Evolutionary conservation across 2,888 invertebrate species (phyloP).

Genomic region (Orgyia antiqua): DNA sequence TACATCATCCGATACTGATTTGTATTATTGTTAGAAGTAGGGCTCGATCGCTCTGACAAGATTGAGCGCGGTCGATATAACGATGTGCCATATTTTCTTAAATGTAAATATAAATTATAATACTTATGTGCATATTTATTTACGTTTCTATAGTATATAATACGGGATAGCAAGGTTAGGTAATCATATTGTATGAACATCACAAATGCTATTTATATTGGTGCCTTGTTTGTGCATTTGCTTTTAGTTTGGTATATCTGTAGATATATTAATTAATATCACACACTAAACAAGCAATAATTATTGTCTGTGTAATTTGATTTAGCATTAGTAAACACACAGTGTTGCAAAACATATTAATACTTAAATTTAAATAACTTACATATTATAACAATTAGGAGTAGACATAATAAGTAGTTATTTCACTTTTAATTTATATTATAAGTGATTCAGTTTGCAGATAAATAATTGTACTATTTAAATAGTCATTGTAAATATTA

Average conservation of each 20-base stretch:
- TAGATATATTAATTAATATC: slow-evolving; percentile 27
- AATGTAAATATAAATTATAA: slow-evolving; percentile 75
- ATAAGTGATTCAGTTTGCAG: neutral
- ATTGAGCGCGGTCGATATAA: slow-evolving; percentile 64
- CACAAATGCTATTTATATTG: slow-evolving; percentile 56
- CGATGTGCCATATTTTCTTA: slow-evolving; percentile 77
- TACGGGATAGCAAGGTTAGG: slow-evolving; percentile 40
- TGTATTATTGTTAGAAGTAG: slow-evolving; percentile 42
- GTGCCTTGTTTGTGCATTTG: slow-evolving; percentile 72
- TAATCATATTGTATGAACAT: slow-evolving; percentile 50
- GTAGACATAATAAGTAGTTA: neutral
- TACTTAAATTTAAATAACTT: neutral
- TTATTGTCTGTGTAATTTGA: slow-evolving; percentile 35
- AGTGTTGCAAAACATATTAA: slow-evolving; percentile 21
- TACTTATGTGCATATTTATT: slow-evolving; percentile 74
- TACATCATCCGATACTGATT: slow-evolving; percentile 47
- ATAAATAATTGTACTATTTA: neutral
- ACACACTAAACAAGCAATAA: slow-evolving; percentile 31
- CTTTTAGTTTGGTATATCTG: slow-evolving; percentile 58
- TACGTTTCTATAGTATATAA: slow-evolving; percentile 53
- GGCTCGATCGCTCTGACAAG: slow-evolving; percentile 45
- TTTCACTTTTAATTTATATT: neutral
- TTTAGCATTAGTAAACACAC: slow-evolving; percentile 24
- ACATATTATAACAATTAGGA: neutral
- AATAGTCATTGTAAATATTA: slow-evolving; percentile 44